phyloP scores from a whole-genome alignment of 2,888 invertebrate genomes.

The Apodemia zela region DNA sequence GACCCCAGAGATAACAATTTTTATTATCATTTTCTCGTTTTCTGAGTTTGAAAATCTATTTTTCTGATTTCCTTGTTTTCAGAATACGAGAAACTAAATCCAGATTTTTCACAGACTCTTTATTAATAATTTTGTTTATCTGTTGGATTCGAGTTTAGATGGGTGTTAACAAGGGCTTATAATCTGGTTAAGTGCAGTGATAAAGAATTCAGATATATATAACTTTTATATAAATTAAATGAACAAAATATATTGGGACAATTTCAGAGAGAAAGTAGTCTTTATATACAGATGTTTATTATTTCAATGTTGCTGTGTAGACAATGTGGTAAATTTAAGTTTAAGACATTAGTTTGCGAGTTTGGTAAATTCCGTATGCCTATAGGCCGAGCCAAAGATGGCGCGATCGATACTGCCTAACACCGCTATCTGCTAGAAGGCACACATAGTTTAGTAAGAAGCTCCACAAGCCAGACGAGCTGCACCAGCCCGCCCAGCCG shows the following conservation, averaged over 20 bases:
- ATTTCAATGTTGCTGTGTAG: neutral
- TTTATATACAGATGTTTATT: neutral
- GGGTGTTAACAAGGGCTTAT: too few relatives aligned
- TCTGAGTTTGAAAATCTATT: too few relatives aligned
- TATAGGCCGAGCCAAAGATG: constrained; percentile 37
- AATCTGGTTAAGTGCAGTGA: neutral
- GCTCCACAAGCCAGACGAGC: constrained; percentile 68
- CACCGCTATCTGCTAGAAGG: constrained; percentile 78
- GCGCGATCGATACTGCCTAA: constrained; percentile 72
- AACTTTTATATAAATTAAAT: neutral
- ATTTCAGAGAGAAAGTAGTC: neutral
- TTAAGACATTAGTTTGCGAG: neutral
- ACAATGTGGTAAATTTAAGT: neutral
- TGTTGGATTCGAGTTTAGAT: too few relatives aligned
- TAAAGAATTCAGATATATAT: neutral
- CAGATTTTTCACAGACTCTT: too few relatives aligned
- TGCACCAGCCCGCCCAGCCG: constrained; percentile 25
- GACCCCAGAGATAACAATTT: too few relatives aligned
- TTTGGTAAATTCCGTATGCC: neutral
- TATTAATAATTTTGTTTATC: too few relatives aligned
- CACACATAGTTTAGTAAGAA: constrained; percentile 79
- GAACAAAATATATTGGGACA: neutral
- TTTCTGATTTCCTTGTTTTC: too few relatives aligned
- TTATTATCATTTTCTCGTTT: too few relatives aligned
- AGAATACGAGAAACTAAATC: too few relatives aligned